Base-by-base conservation (phyloP, 2,797 vertebrate species). In the Neosalanx taihuensis region DNA sequence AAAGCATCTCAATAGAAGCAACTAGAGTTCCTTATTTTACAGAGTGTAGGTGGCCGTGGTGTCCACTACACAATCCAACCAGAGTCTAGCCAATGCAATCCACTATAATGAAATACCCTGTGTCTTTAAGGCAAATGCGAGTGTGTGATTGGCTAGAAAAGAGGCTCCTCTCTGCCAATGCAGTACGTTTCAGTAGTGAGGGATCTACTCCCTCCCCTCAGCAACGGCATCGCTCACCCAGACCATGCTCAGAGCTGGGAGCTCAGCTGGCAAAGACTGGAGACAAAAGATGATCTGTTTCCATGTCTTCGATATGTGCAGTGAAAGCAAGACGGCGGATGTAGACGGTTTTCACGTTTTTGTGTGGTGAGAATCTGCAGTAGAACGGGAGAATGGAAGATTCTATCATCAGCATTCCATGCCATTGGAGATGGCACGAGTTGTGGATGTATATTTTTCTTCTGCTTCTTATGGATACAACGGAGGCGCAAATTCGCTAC, bases 401-500 rank as follows among this genome's bases (percentile, higher is more conserved):
- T 69, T 75, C 74, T 67, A 82, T 35, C 59, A 71, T 63, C 64
- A 35, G 69, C 53, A 72, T 70, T 64, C 35, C 29, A 65, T 30
- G 29, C 13, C 31, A 69, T 69, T 78, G 60, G 37, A 69, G 53
- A 62, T 61, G 66, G 65, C 58, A 70, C 41, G 64, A 41, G 31
- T 46, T 69, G 17, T 72, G 69, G 68, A 68, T 78, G 64, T 70
- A 70, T 37, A 37, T 15, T 64, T 67, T 74, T 18, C 10, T 71
- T 56, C n/a, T 26, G 23, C 23, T 70, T 6, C 72, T 71, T 20
- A 74, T 78, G 78, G 80, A 63, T 51, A 76, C 64, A 70, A 56
- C 33, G 49, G 71, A 68, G 49, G 79, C 75, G 30, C 88, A 89
- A 72, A 83, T 90, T 75, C 88, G 76, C 61, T 93, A 92, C 58